These are phyloP conservation scores for Tigriopus japonicus DNA, from an alignment of 1,140 invertebrate species.

Conservation along the genomic window DNA sequence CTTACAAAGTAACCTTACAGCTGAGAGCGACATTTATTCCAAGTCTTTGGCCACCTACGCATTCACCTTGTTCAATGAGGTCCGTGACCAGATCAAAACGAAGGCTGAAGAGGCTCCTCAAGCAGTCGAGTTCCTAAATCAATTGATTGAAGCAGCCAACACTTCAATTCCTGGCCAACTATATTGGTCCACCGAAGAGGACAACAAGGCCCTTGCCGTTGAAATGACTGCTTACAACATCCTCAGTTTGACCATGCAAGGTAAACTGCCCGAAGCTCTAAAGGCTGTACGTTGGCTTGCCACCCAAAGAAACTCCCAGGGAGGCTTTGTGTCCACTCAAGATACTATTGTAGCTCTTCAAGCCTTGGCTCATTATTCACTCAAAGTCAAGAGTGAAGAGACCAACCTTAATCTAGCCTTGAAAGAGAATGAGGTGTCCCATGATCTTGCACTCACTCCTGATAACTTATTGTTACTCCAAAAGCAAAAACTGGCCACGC, in stretches of 20 bases:
- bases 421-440: background rate
- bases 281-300: constrained; percentile 48
- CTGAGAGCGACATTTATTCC: too few species aligned
- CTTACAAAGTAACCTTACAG: too few species aligned
- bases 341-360: constrained; percentile 45
- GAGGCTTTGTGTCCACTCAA: constrained; percentile 51
- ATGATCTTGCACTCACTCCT: background rate
- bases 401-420: constrained; percentile 24
- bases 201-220: constrained; percentile 23
- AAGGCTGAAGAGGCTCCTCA: too few species aligned
- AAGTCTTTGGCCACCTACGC: too few species aligned
- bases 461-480: constrained; percentile 19
- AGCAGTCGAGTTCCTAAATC: too few species aligned
- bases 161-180: too few species aligned
- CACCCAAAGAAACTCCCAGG: constrained; percentile 47
- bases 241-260: constrained; percentile 38
- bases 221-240: constrained; percentile 56
- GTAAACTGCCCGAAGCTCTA: constrained; percentile 34
- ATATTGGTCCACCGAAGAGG: too few species aligned
- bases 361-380: constrained; percentile 39
- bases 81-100: too few species aligned
- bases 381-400: constrained; percentile 22
- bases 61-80: too few species aligned
- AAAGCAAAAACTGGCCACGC: constrained; percentile 25
- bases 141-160: too few species aligned